Evolutionary conservation across 2,888 invertebrate genomes (phyloP).

Genomic region (Netelia fuscicornis): DNA sequence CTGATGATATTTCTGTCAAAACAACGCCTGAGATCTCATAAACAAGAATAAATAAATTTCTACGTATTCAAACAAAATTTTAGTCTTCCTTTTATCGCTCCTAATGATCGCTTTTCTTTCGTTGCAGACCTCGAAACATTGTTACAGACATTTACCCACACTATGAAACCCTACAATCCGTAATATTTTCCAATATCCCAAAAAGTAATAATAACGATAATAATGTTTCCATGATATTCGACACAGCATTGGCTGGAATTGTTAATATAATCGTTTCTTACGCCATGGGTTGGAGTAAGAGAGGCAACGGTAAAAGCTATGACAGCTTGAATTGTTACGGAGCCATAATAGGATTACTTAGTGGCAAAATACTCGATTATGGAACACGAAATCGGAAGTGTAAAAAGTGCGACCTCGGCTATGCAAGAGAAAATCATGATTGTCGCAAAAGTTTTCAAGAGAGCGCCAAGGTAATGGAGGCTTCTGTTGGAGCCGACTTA

Average conservation of each 20-base stretch:
- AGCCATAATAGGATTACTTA: background rate
- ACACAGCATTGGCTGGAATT: background rate
- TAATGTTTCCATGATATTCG: no score
- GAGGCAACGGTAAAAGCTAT: constrained; percentile 1
- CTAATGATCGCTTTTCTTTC: no score
- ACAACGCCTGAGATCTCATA: no score
- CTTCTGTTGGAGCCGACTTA: constrained; percentile 60
- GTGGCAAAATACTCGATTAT: background rate
- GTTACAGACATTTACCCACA: background rate
- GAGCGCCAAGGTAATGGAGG: constrained; percentile 65
- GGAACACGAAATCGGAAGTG: background rate
- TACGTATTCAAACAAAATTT: no score
- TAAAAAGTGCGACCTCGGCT: background rate
- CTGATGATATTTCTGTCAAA: no score
- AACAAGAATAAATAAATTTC: no score
- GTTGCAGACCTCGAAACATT: background rate
- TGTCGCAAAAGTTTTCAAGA: background rate
- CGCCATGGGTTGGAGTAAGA: constrained; percentile 11
- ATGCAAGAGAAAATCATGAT: background rate
- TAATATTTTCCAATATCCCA: no score
- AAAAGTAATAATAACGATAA: no score
- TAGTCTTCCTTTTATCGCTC: no score
- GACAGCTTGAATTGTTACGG: constrained; percentile 17
- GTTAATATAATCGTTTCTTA: constrained; percentile 2
- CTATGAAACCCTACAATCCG: no score